Base-by-base conservation (phyloP, 1,140 invertebrate species). In the Pseudomyrmex gracilis region DNA sequence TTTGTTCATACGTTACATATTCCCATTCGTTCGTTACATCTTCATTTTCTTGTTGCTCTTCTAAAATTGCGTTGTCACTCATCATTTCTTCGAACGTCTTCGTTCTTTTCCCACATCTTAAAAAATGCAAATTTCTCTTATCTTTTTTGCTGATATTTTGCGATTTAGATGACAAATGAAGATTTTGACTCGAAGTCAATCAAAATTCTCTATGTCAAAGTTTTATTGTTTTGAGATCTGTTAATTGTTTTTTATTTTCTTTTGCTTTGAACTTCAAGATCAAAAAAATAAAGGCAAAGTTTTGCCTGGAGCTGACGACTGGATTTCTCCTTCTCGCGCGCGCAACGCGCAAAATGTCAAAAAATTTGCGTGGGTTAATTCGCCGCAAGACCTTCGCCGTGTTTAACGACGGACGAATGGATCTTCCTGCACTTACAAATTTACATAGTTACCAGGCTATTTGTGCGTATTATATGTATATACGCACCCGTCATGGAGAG, bases 401-500 rank as follows among this genome's bases (percentile, higher is more conserved):
- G 82, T 85, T 91, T 85, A 88, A 88, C 87, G 87, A 88, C 87
- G 87, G 90, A 91, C 87, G 91, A 89, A 90, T 92, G 91, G 89
- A 89, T 92, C 90, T 91, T 92, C 91, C 92, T 92, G 91, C 86
- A 91, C 77, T 92, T 91, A 34, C 34, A 92, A 92, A 92, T 92
- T 92, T 92, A 90, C 92, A 92, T 92, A 66, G 61, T 67, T 55
- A 91, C 84, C 73, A 73, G 85, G 76, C 90, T 80, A 87, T 89
- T 76, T 89, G 86, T 89, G 8, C n/a, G 7, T 49, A 17, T 34
- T 34, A 66, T 45, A 43, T 70, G 67, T 80, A 70, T 67, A 85
- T 83, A 51, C 13, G 34, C 34, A 34, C 49, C 13, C 67, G 24
- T 83, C 34, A 34, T 70, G 51, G 9, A 80, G 9, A 80, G 84